Percentiles rank a stretch among this genome's conserved stretches.
Conservation (phyloP, 2,888 invertebrate species). For the Acronicta leporina region DNA sequence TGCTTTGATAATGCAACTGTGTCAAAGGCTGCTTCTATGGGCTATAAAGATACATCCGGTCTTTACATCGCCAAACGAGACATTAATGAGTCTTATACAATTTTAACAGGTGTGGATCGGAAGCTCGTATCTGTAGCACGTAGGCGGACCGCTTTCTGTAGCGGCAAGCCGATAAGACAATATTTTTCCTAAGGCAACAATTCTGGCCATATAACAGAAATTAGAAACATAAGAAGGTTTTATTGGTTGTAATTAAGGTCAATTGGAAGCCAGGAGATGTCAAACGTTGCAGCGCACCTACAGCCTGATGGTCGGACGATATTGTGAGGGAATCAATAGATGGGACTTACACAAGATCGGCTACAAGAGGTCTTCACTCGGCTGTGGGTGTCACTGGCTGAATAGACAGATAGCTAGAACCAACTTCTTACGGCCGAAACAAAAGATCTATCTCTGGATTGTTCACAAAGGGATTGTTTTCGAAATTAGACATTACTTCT, state of each 20-base stretch:
- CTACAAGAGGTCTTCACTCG: too few relatives aligned
- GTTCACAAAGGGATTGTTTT: too few relatives aligned
- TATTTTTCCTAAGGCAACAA: slow-evolving; percentile 21
- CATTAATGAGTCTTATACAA: slow-evolving; percentile 63
- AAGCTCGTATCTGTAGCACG: slow-evolving; percentile 31
- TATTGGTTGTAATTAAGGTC: not conserved
- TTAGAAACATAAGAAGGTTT: not conserved
- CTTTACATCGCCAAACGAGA: slow-evolving; percentile 66
- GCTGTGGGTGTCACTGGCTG: too few relatives aligned
- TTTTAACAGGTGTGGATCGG: slow-evolving; percentile 56
- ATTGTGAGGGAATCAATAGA: too few relatives aligned
- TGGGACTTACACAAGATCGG: too few relatives aligned
- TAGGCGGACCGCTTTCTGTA: slow-evolving; percentile 38
- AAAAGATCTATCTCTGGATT: too few relatives aligned
- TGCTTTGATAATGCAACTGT: slow-evolving; percentile 73
- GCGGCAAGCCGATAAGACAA: slow-evolving; percentile 4
- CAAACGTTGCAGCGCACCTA: too few relatives aligned
- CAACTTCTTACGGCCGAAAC: too few relatives aligned
- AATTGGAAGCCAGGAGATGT: too few relatives aligned
- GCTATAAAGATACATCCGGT: slow-evolving; percentile 71
- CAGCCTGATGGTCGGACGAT: too few relatives aligned
- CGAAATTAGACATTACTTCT: too few relatives aligned
- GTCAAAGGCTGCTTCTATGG: slow-evolving; percentile 73
- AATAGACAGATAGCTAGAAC: too few relatives aligned
- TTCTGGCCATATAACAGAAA: slow-evolving; percentile 4